Base-by-base conservation (phyloP, 2,797 vertebrate genomes). In the Tachyglossus aculeatus region DNA sequence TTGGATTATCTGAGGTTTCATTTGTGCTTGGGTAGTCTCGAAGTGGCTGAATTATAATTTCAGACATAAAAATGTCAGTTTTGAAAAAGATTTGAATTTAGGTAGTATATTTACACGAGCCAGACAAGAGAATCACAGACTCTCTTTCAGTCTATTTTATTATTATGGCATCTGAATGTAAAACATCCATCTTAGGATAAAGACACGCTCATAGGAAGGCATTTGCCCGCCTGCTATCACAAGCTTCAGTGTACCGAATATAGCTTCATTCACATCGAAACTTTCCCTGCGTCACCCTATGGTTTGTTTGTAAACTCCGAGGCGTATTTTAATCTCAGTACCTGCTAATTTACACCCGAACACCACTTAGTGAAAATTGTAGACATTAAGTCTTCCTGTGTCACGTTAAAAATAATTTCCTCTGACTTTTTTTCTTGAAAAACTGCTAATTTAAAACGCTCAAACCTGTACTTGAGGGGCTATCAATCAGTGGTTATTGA, bases 241-340 rank as follows among this genome's bases (percentile, higher is more conserved):
- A 60, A 14, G 32, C 43, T 50, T 15, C 3, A 13, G 27, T 44
- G 27, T 38, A 37, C 33, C 45, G 33, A 51, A 47, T 32, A 37
- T 32, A 52, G 24, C 40, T 13, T 51, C 29, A 31, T 16, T 57
- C 39, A 43, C n/a, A 3, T 45, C 18, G 39, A 27, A 24, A 32
- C 33, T 38, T 57, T 72, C 18, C 33, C 22, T 70, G 15, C 15
- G 16, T 39, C 57, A 67, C 33, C 31, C 19, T 19, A 63, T 76
- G 65, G 44, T 55, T 68, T 44, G 3, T 36, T 67, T 38, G n/a
- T 63, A 76, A 45, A 10, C 10, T 2, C 43, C 22, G 77, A 67
- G 36, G 10, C 57, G 77, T 55, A 61, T 55, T 72, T 67, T 58
- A 71, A 67, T 65, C 18, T 59, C 44, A 53, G 27, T 33, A 21